phyloP scores from a whole-genome alignment of 2,888 invertebrate genomes.

The Eumacrocentrus americanus region DNA sequence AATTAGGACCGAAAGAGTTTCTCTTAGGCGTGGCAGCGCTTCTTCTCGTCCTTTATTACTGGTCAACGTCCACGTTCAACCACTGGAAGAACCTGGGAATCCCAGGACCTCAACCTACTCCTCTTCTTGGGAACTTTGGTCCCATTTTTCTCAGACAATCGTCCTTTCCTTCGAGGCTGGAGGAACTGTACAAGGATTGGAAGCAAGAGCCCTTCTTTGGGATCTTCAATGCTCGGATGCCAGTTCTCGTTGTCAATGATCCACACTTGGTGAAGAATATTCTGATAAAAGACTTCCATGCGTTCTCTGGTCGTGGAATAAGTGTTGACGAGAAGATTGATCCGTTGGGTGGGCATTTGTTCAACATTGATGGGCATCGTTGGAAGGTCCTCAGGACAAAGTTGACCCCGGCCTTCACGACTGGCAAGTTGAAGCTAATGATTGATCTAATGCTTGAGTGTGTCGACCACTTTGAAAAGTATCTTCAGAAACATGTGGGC shows the following conservation, averaged over 20 bases:
- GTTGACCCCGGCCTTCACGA: conserved; percentile 63
- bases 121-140: conserved; percentile 56
- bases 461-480: conserved; percentile 57
- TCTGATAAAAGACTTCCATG: conserved; percentile 59
- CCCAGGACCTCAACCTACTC: conserved; percentile 52
- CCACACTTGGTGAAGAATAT: conserved; percentile 56
- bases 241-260: conserved; percentile 56
- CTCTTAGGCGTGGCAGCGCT: conserved; percentile 62
- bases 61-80: conserved; percentile 22
- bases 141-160: conserved; percentile 28
- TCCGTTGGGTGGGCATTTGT: conserved; percentile 56
- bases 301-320: conserved; percentile 50
- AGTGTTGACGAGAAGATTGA: conserved; percentile 59
- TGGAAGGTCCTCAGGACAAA: conserved; percentile 63
- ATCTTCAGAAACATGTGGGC: conserved; percentile 54
- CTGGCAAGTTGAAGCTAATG: conserved; percentile 63
- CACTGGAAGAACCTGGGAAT: conserved; percentile 36
- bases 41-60: conserved; percentile 22
- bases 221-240: conserved; percentile 52
- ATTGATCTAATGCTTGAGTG: conserved; percentile 62
- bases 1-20: background rate
- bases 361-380: conserved; percentile 64
- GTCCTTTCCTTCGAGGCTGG: conserved; percentile 16
- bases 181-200: conserved; percentile 34
- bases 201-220: conserved; percentile 52